phyloP scores from a whole-genome alignment of 2,113 vertebrate species.

The Gallinago media region DNA sequence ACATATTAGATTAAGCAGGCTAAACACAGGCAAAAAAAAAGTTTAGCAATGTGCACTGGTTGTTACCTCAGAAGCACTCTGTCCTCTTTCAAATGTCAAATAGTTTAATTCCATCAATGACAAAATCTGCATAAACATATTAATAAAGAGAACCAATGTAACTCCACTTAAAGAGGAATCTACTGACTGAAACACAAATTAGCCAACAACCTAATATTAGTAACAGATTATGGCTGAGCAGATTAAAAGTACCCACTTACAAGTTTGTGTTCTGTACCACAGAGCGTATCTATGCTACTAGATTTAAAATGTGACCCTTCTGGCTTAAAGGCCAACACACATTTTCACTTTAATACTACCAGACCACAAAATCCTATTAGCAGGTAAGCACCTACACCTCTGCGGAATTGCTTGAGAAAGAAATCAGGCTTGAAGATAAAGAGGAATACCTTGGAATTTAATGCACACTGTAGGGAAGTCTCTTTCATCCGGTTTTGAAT shows the following conservation, averaged over 20 bases:
- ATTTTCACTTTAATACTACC: neutral
- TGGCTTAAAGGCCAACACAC: neutral
- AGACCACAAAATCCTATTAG: neutral
- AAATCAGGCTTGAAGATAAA: neutral
- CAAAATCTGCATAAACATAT: constrained; percentile 81
- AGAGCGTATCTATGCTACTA: neutral
- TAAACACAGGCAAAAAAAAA: neutral
- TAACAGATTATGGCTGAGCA: neutral
- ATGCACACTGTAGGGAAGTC: constrained; percentile 87
- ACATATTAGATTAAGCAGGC: neutral
- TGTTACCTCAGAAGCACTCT: constrained; percentile 79
- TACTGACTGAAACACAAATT: neutral
- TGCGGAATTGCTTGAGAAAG: neutral
- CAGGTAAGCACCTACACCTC: neutral
- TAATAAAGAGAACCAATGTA: neutral
- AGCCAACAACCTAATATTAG: neutral
- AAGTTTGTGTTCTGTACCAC: neutral
- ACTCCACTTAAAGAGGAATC: neutral
- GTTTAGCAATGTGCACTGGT: neutral
- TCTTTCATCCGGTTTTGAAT: constrained; percentile 87
- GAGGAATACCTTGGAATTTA: constrained; percentile 91
- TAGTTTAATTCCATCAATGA: constrained; percentile 84
- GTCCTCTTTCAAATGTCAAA: constrained; percentile 70
- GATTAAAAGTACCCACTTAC: neutral
- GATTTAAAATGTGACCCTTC: neutral